Base-by-base conservation (phyloP, 2,113 vertebrate genomes). In the Psettodes erumei region DNA sequence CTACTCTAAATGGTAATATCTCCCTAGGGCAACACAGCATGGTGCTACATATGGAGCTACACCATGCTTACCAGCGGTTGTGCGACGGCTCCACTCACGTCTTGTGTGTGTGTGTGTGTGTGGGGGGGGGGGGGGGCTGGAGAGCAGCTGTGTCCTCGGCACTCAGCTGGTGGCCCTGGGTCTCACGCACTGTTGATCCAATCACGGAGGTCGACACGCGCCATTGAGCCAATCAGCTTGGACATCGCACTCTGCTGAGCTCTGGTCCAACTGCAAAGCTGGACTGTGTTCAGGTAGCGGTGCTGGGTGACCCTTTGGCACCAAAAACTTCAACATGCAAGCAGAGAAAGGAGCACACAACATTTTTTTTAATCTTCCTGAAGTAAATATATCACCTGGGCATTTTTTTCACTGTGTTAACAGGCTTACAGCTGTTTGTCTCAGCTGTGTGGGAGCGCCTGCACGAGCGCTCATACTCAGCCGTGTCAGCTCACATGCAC, bases 1-100 rank as follows among this genome's bases (percentile, higher is more conserved):
- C 87, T 79, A 88, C 87, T 92, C 86, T 92, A 91, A 90, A 92
- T 91, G 88, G 80, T 90, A 90, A 89, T 91, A 80, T 71, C 82
- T 85, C 86, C 89, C 91, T 55, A 30, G 82, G 84, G 89, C 88
- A 73, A 53, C 62, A 1, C 86, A 83, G 85, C 86, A 78, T 78
- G 82, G 62, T 18, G 0, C 81, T 75, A 64, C 87, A 84, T 82
- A 79, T 77, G 77, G 86, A 78, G 79, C 82, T 63, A 25, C 82
- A 71, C 12, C 71, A 54, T 69, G 72, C 42, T 54, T 77, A 48
- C 69, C 53, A 69, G 23, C 51, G 74, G 47, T 19, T 59, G 30
- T 48, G n/a, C n/a, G n/a, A n/a, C n/a, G n/a, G n/a, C n/a, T n/a
- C n/a, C n/a, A n/a, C n/a, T n/a, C n/a, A n/a, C n/a, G 25, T 53